Evolutionary conservation across 2,888 invertebrate genomes (phyloP).

Genomic region (Iselma pallidipennis): DNA sequence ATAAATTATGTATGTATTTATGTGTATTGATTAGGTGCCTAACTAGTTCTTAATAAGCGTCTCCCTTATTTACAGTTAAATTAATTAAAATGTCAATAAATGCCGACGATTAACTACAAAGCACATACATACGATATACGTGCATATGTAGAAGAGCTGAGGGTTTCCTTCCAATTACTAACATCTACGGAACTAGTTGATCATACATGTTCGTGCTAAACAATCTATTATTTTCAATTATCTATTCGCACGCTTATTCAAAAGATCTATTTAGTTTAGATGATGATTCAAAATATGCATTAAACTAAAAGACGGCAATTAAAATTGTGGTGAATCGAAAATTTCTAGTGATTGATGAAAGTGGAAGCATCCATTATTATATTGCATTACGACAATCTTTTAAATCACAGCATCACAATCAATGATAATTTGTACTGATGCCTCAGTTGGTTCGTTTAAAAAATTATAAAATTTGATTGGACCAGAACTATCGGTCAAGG

Average conservation of each 20-base stretch:
- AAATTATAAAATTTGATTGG: too few relatives aligned
- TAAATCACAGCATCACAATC: too few relatives aligned
- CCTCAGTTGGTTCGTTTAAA: too few relatives aligned
- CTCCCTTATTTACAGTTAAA: constrained; percentile 1
- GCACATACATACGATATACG: not conserved
- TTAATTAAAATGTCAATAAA: constrained; percentile 26
- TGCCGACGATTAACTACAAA: constrained; percentile 22
- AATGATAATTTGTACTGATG: too few relatives aligned
- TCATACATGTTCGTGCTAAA: constrained; percentile 16
- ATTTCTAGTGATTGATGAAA: not conserved
- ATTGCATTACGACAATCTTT: too few relatives aligned
- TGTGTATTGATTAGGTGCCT: not conserved
- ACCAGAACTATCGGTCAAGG: too few relatives aligned
- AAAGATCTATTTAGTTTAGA: constrained; percentile 7
- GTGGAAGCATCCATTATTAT: too few relatives aligned
- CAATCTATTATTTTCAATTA: constrained; percentile 25
- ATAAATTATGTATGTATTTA: too few relatives aligned
- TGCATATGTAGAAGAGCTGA: not conserved
- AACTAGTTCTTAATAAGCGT: not conserved
- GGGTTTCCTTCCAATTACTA: constrained; percentile 16
- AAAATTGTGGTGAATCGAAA: not conserved
- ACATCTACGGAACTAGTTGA: constrained; percentile 21
- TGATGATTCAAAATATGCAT: not conserved
- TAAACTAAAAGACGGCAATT: not conserved
- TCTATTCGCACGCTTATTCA: constrained; percentile 10